A percentile compares a stretch with the other conserved stretches of the same genome.
phyloP scores from a whole-genome alignment of 2,797 vertebrate genomes.

The Myotis findleyi region DNA sequence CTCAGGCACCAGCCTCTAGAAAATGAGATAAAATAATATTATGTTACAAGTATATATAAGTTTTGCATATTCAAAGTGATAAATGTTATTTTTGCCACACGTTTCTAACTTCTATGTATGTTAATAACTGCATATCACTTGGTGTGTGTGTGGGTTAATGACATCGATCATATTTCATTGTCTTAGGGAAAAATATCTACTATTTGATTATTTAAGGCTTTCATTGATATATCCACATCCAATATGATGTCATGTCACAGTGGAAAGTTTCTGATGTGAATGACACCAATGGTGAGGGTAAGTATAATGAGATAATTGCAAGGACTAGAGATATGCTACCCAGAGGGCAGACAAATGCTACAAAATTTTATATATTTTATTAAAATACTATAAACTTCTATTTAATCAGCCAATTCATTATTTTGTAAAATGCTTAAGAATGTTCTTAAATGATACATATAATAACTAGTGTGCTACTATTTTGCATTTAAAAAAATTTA shows the following conservation, averaged over 20 bases:
- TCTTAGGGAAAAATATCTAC: not conserved
- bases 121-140: not conserved
- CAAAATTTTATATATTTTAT: not conserved
- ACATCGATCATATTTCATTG: not conserved
- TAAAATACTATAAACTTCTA: not conserved
- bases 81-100: not conserved
- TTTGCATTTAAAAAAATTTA: not conserved
- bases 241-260: not conserved
- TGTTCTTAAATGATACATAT: not conserved
- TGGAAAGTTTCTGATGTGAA: not conserved
- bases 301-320: not conserved
- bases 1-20: not conserved
- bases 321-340: not conserved
- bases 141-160: not conserved
- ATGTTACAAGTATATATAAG: not conserved
- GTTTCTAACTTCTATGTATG: not conserved
- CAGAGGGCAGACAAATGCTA: not conserved
- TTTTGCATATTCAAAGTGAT: not conserved
- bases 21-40: not conserved
- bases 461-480: not conserved
- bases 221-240: not conserved
- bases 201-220: not conserved
- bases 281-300: not conserved
- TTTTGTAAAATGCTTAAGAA: not conserved
- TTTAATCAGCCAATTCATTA: not conserved